phyloP scores from a whole-genome alignment of 1,140 invertebrate genomes.

The Plodia interpunctella region DNA sequence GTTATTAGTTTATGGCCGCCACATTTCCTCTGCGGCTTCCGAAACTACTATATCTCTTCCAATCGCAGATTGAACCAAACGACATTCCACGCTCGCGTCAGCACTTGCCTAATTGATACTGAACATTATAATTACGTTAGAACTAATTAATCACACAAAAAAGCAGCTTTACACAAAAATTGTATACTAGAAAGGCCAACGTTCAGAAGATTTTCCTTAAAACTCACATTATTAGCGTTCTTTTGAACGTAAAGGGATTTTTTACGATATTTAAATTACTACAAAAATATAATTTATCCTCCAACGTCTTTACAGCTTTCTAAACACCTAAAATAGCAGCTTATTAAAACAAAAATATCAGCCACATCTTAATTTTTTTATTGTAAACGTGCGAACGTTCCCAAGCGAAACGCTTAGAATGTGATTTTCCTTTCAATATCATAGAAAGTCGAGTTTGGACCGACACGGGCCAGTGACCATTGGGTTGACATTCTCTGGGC shows the following conservation, averaged over 20 bases:
- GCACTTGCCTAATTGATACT: too few species aligned
- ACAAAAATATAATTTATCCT: too few species aligned
- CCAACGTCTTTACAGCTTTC: too few species aligned
- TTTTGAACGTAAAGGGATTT: too few species aligned
- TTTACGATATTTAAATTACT: too few species aligned
- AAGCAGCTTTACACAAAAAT: too few species aligned
- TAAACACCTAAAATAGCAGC: too few species aligned
- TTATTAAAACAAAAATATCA: background rate
- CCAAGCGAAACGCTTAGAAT: background rate
- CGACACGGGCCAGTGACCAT: background rate
- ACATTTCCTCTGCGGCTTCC: background rate
- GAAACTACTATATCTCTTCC: background rate
- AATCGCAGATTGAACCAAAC: background rate
- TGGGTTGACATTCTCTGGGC: background rate
- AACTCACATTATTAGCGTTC: too few species aligned
- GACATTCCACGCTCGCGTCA: background rate
- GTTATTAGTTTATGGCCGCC: background rate
- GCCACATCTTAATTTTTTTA: background rate
- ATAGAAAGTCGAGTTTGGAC: background rate
- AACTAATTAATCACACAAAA: too few species aligned
- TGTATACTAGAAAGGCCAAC: too few species aligned
- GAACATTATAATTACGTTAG: too few species aligned
- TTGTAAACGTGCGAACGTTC: background rate
- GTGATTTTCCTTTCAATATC: background rate
- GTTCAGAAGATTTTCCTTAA: too few species aligned